A percentile compares a stretch with the other conserved stretches of the same genome.
phyloP scores from a whole-genome alignment of 1,140 invertebrate species.

The Hydropsyche tenuis region DNA sequence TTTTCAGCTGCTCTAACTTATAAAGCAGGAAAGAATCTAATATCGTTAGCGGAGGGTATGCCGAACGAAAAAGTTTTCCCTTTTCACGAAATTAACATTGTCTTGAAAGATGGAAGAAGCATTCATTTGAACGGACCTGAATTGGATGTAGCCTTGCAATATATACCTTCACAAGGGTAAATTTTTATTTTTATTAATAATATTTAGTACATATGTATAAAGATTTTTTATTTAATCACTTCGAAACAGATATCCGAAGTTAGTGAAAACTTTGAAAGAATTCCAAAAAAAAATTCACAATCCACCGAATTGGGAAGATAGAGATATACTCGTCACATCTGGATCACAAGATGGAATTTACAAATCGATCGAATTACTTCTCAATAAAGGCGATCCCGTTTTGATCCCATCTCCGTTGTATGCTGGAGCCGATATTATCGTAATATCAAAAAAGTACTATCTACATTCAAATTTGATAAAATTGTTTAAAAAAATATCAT shows the following conservation, averaged over 20 bases:
- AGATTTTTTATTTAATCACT: background rate
- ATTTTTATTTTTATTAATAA: constrained; percentile 13
- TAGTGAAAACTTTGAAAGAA: constrained; percentile 69
- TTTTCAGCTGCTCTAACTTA: constrained; percentile 70
- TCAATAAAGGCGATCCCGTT: constrained; percentile 72
- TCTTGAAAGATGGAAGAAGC: constrained; percentile 66
- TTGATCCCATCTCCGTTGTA: constrained; percentile 75
- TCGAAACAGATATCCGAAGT: constrained; percentile 62
- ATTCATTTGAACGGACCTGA: constrained; percentile 66
- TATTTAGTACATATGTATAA: background rate
- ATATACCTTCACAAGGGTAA: constrained; percentile 76
- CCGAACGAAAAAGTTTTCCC: constrained; percentile 80
- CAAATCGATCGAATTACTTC: constrained; percentile 72
- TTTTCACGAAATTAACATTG: constrained; percentile 70
- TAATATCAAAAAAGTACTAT: constrained; percentile 51
- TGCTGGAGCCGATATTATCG: constrained; percentile 71
- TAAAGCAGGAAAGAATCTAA: constrained; percentile 68
- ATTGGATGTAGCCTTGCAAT: constrained; percentile 72
- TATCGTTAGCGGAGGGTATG: constrained; percentile 79
- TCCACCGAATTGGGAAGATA: constrained; percentile 68
- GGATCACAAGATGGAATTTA: constrained; percentile 81
- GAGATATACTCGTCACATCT: constrained; percentile 71
- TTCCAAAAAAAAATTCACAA: constrained; percentile 71
- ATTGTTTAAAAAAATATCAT: constrained; percentile 3
- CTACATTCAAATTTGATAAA: background rate